Evolutionary conservation across 1,140 invertebrate genomes (phyloP).

Genomic region (Anastrepha obliqua): DNA sequence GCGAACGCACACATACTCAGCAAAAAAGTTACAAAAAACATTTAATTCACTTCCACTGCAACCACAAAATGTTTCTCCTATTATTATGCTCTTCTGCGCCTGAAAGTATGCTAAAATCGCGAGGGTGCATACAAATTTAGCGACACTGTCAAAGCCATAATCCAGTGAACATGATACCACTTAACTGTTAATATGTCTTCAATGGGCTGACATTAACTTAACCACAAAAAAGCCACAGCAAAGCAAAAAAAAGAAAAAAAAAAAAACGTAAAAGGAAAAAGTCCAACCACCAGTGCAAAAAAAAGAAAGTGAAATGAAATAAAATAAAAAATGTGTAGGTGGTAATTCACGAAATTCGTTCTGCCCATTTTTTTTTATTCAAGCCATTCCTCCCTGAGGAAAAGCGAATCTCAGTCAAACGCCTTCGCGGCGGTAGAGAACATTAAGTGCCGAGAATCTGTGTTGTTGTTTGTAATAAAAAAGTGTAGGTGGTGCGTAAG

Average conservation of each 20-base stretch:
- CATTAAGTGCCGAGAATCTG: conserved; percentile 29
- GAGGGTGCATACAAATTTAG: conserved; percentile 49
- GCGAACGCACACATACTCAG: no score
- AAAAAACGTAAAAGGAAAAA: conserved; percentile 29
- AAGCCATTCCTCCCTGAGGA: conserved; percentile 16
- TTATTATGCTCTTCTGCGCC: conserved; percentile 6
- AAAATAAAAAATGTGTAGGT: conserved; percentile 53
- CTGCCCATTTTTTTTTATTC: conserved; percentile 2
- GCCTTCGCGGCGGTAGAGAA: not conserved
- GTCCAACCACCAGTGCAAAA: not conserved
- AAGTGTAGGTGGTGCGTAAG: not conserved
- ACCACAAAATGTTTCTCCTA: not conserved
- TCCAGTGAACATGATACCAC: conserved; percentile 49
- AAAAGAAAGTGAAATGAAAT: conserved; percentile 36
- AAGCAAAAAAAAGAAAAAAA: not conserved
- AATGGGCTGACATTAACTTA: conserved; percentile 33
- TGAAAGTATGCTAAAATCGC: conserved; percentile 33
- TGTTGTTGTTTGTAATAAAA: not conserved
- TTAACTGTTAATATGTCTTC: conserved; percentile 43
- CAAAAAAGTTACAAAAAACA: not conserved
- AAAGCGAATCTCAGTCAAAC: conserved; percentile 38
- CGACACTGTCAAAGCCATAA: conserved; percentile 49
- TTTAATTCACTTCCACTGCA: not conserved
- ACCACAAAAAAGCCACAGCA: not conserved
- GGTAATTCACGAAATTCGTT: conserved; percentile 47